Evolutionary conservation across 2,888 invertebrate species (phyloP).

Genomic region (Oscheius onirici): DNA sequence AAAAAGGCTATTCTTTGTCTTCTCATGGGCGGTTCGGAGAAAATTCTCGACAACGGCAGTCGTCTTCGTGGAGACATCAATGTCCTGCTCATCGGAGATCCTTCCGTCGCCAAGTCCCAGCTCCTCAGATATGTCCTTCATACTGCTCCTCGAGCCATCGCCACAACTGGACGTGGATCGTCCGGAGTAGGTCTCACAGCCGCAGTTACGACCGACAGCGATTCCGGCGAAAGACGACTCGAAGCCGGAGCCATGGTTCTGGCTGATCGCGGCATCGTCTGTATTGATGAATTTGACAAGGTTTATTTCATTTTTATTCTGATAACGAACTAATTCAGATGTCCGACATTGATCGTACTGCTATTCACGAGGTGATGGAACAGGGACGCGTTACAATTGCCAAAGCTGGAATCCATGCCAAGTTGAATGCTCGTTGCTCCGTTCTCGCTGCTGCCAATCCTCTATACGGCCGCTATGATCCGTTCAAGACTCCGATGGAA

Average conservation of each 20-base stretch:
- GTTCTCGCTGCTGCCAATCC: slow-evolving; percentile 99
- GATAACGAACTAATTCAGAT: slow-evolving; percentile 79
- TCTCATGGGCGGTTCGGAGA: slow-evolving; percentile 93
- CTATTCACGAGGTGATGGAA: slow-evolving; percentile 99
- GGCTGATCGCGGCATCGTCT: slow-evolving; percentile 95
- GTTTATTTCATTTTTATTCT: slow-evolving; percentile 36
- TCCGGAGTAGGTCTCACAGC: slow-evolving; percentile 98
- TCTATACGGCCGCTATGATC: slow-evolving; percentile 97
- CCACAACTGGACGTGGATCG: slow-evolving; percentile 96
- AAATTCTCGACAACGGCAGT: slow-evolving; percentile 85
- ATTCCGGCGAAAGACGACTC: slow-evolving; percentile 77
- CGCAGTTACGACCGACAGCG: slow-evolving; percentile 94
- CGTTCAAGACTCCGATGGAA: slow-evolving; percentile 99
- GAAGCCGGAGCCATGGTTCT: slow-evolving; percentile 98
- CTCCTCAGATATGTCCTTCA: slow-evolving; percentile 85
- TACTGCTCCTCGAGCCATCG: slow-evolving; percentile 93
- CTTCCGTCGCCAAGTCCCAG: slow-evolving; percentile 98
- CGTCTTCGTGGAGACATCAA: slow-evolving; percentile 90
- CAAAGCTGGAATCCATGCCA: slow-evolving; percentile 94
- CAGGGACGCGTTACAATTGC: slow-evolving; percentile 94
- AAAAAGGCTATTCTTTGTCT: slow-evolving; percentile 95
- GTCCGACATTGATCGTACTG: slow-evolving; percentile 98
- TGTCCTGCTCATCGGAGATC: slow-evolving; percentile 93
- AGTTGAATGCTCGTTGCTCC: slow-evolving; percentile 94
- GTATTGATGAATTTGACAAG: slow-evolving; percentile 93